Base-by-base conservation (phyloP, 2,113 vertebrate genomes). In the Perca fluviatilis region DNA sequence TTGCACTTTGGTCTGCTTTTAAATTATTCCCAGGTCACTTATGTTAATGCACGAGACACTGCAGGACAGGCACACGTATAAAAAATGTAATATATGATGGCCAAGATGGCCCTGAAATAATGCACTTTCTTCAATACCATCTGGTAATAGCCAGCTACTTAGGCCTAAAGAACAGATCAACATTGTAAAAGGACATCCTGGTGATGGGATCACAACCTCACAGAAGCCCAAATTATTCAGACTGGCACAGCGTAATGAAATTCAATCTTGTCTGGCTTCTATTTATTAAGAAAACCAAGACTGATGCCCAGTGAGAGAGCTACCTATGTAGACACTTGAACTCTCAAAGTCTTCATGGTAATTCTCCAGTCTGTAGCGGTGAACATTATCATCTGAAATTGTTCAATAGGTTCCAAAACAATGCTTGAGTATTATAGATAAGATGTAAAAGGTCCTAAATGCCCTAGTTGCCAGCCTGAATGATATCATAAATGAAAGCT, bases 401-500 rank as follows among this genome's bases (percentile, higher is more conserved):
- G 6, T 69, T 83, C 21, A 50, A 36, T 66, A 25, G 36, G 23
- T 66, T 49, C 71, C 69, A 77, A 82, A 75, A 83, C 73, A 71
- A 79, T 15, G 77, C 19, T 53, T 27, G 57, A 27, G 15, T 54
- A 66, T 86, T 74, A 78, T 6, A 61, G 67, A 81, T 21, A 21
- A 80, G 56, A 67, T 78, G 70, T 57, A 61, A 53, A 47, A 23
- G 23, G 50, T n/a, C 25, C 27, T 66, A 27, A 80, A 64, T 58
- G 68, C 40, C 78, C 43, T 40, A 68, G 61, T 74, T 74, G 58
- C 65, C 86, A 74, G 77, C 50, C 49, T 79, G 86, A 86, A 71
- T 74, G 23, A 60, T 71, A 84, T 76, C 57, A 80, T 71, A 84
- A 88, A 83, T 49, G 79, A 74, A 75, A 67, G 82, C 68, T 84